These are phyloP conservation scores for Mizuhopecten yessoensis DNA, from an alignment of 1,140 invertebrate species.

Conservation along the genomic window DNA sequence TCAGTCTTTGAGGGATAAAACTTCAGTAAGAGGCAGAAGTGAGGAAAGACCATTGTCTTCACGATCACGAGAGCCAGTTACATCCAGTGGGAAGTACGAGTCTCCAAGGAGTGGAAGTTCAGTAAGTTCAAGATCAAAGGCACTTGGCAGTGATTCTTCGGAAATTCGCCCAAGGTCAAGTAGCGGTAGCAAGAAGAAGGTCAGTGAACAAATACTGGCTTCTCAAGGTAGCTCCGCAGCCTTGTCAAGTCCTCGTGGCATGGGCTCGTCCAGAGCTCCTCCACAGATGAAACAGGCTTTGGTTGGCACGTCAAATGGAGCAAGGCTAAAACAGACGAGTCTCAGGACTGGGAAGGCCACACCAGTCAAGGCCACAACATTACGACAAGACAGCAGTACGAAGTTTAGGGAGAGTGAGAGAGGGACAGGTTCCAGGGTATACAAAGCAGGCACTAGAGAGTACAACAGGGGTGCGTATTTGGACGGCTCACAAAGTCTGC, in stretches of 20 bases:
- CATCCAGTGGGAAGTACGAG: not conserved
- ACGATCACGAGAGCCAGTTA: not conserved
- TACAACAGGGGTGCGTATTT: not conserved
- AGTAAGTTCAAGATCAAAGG: conserved; percentile 18
- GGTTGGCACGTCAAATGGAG: not conserved
- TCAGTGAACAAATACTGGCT: not conserved
- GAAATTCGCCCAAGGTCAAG: not conserved
- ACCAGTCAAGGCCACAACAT: not conserved
- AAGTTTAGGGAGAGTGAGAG: not conserved
- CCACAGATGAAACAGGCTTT: not conserved
- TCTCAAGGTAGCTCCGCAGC: not conserved
- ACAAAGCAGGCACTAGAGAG: not conserved
- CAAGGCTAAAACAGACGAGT: not conserved
- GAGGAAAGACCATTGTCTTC: not conserved
- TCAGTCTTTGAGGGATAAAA: not conserved
- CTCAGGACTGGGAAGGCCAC: not conserved
- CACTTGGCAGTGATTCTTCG: not conserved
- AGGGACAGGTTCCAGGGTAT: not conserved
- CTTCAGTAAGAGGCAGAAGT: not conserved
- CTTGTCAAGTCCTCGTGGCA: not conserved
- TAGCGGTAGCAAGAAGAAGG: not conserved
- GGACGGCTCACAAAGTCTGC: not conserved
- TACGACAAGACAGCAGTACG: not conserved
- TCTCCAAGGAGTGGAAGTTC: not conserved
- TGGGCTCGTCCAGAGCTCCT: not conserved